phyloP scores from a whole-genome alignment of 2,797 vertebrate genomes.

The Microctenopoma lineatum region DNA sequence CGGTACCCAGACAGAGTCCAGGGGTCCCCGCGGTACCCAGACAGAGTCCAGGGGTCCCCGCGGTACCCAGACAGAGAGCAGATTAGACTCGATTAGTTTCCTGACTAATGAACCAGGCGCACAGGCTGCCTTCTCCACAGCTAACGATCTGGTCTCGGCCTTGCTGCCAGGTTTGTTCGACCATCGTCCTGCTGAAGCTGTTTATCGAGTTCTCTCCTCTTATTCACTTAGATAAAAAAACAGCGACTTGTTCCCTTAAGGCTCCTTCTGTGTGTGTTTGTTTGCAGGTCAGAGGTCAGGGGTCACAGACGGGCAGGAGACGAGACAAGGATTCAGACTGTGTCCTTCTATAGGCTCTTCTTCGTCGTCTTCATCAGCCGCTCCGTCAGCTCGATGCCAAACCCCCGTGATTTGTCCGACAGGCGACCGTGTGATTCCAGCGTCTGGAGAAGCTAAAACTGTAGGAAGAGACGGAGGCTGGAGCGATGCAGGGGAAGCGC shows the following conservation, averaged over 20 bases:
- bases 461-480: background rate
- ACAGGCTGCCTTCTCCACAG: too few relatives aligned
- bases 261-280: background rate
- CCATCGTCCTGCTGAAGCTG: too few relatives aligned
- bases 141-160: too few relatives aligned
- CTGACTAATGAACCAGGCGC: too few relatives aligned
- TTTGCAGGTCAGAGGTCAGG: constrained; percentile 83
- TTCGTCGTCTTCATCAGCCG: constrained; percentile 17
- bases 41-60: too few relatives aligned
- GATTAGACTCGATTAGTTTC: background rate
- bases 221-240: too few relatives aligned
- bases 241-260: too few relatives aligned
- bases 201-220: too few relatives aligned
- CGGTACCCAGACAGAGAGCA: background rate
- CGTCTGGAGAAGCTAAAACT: constrained; percentile 12
- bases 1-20: too few relatives aligned
- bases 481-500: too few relatives aligned
- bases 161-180: too few relatives aligned
- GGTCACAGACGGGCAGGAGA: constrained; percentile 76
- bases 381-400: constrained; percentile 52
- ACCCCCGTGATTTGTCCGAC: constrained; percentile 41
- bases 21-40: too few relatives aligned
- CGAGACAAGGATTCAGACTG: constrained; percentile 87
- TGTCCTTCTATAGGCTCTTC: constrained; percentile 81
- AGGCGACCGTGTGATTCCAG: constrained; percentile 9